phyloP scores from a whole-genome alignment of 2,113 vertebrate genomes.

The Anser brachyrhynchus region DNA sequence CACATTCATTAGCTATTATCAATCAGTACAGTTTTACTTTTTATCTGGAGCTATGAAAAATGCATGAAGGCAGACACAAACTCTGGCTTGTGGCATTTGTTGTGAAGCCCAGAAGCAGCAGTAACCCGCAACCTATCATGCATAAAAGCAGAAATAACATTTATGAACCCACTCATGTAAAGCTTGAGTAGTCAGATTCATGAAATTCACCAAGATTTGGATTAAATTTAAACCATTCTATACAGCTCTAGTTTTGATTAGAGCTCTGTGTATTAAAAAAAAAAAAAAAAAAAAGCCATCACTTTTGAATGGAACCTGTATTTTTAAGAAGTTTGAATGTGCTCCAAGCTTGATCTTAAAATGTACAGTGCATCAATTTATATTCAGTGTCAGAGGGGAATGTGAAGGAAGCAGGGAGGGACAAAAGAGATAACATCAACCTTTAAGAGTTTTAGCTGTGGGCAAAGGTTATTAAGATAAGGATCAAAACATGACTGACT shows the following conservation, averaged over 20 bases:
- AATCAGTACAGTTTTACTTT: slow-evolving; percentile 64
- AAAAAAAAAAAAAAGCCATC: slow-evolving; percentile 14
- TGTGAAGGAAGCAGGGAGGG: neutral
- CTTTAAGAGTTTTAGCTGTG: slow-evolving; percentile 9
- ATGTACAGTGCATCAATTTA: slow-evolving; percentile 21
- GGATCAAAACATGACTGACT: neutral
- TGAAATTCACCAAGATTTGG: slow-evolving; percentile 75
- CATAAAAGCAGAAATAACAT: slow-evolving; percentile 71
- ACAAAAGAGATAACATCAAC: neutral
- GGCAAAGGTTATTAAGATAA: slow-evolving; percentile 33
- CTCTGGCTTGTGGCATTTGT: neutral
- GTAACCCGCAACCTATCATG: slow-evolving; percentile 7
- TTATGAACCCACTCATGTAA: slow-evolving; percentile 60
- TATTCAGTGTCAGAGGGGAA: neutral
- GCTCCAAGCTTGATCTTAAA: slow-evolving; percentile 55
- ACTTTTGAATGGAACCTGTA: slow-evolving; percentile 61
- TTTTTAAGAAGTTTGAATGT: slow-evolving; percentile 65
- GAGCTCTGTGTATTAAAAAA: slow-evolving; percentile 55
- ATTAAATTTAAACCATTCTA: slow-evolving; percentile 76
- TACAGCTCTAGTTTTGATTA: slow-evolving; percentile 70
- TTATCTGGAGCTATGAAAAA: slow-evolving; percentile 50
- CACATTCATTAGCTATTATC: slow-evolving; percentile 59
- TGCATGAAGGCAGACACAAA: slow-evolving; percentile 23
- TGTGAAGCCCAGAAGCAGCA: slow-evolving; percentile 7
- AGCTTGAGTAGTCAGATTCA: slow-evolving; percentile 75